Evolutionary conservation across 1,140 invertebrate species (phyloP), one percentile per base, ranked within the genome.

Genomic region (Nasonia vitripennis): DNA sequence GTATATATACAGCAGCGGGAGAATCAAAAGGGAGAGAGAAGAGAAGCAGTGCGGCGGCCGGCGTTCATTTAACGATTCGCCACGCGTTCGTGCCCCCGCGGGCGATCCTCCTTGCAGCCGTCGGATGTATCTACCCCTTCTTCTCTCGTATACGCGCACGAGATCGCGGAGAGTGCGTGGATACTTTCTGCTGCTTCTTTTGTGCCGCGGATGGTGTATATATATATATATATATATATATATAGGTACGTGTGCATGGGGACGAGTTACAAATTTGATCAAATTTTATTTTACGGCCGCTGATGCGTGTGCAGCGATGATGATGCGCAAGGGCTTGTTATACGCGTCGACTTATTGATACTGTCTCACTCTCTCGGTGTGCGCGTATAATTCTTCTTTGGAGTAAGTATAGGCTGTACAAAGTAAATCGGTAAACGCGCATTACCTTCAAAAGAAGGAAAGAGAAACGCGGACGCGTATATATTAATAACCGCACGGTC

Each of bases 61-160:
- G 55, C 55, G 75, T 83, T 86, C 85, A 86, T 86, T 86, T 86
- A 87, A 23, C 82, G 86, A 84, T 87, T 84, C 82, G 87, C 84
- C 81, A 87, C 87, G 81, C 87, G 78, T 77, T 84, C 48, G 20
- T 62, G 37, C 70, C 84, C 79, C 84, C 79, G 84, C 68, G 71
- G 78, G 78, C 84, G 51, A 81, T 85, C 78, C 23, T 67, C 45
- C 62, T 34, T 77, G 41, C 71, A 11, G 41, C 73, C 70, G 70
- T 27, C 68, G 75, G 27, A 31, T 67, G 23, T 67, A 17, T 78
- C 48, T 78, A 23, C 51, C 41, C 41, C 37, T 41, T 51, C n/a
- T 48, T n/a, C 37, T 75, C 11, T 31, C 74, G 48, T 45, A 20
- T 75, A 37, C 71, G 71, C 12, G 73, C 34, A 17, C 34, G 41